These are phyloP conservation scores for Myiagra hebetior DNA, from an alignment of 2,113 vertebrate genomes.

Conservation along the genomic window DNA sequence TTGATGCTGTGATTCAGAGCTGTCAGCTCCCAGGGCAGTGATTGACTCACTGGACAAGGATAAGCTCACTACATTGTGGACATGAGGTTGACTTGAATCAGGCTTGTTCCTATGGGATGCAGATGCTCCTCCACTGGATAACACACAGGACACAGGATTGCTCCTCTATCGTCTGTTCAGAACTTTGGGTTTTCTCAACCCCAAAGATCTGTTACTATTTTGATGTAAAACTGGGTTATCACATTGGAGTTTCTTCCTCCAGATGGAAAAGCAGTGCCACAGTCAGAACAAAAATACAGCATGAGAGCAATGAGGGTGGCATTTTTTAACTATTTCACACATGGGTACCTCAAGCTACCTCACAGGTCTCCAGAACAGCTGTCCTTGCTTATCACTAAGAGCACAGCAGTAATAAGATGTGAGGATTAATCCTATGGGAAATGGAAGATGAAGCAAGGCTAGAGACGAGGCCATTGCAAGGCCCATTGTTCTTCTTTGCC, in stretches of 20 bases:
- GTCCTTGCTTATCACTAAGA: neutral
- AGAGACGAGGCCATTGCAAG: neutral
- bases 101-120: neutral
- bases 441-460: neutral
- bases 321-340: neutral
- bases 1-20: neutral
- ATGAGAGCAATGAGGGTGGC: neutral
- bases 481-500: neutral
- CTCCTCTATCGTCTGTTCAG: neutral
- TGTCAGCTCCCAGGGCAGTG: accelerated
- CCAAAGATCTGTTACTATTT: neutral
- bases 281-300: neutral
- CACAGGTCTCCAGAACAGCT: neutral
- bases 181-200: neutral
- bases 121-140: neutral
- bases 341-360: neutral
- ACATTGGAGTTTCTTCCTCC: neutral
- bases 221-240: neutral
- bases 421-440: neutral
- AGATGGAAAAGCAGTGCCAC: neutral
- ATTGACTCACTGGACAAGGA: neutral
- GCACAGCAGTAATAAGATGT: neutral
- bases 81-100: neutral
- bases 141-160: neutral
- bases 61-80: neutral